Conservation (phyloP, 2,113 vertebrate species). For the Melanostigma gelatinosum region DNA sequence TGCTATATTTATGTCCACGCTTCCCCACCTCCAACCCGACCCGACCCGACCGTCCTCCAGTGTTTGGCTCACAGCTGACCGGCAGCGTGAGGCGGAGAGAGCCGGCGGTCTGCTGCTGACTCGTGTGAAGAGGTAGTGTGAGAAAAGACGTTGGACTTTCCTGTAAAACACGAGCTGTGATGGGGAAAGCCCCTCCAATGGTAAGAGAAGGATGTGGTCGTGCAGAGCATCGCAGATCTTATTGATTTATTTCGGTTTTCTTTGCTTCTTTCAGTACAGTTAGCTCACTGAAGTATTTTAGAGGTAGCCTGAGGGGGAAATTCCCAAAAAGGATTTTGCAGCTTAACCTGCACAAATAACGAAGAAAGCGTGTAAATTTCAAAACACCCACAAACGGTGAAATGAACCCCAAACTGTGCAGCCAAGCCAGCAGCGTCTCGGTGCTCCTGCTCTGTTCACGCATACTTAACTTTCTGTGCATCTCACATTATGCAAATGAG, state of each 20-base stretch:
- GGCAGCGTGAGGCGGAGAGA: conserved; percentile 14
- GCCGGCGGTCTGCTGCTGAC: conserved; percentile 5
- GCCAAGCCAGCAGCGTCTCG: neutral
- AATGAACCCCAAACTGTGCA: neutral
- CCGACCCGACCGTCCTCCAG: conserved; percentile 1
- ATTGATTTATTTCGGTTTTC: neutral
- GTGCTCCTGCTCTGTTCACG: too few relatives aligned
- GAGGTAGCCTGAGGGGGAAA: neutral
- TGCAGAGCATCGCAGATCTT: neutral
- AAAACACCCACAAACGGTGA: neutral
- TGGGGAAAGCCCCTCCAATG: too few relatives aligned
- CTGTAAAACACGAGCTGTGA: neutral
- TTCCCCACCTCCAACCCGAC: conserved; percentile 3
- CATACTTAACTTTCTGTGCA: too few relatives aligned
- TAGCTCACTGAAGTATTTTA: neutral
- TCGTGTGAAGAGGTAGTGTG: neutral
- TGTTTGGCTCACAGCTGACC: conserved; percentile 59
- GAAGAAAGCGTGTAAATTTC: too few relatives aligned
- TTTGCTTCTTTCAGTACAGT: neutral
- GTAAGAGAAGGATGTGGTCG: neutral
- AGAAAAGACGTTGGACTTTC: neutral
- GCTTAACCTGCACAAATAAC: too few relatives aligned
- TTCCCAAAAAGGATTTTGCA: too few relatives aligned
- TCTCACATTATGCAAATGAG: too few relatives aligned
- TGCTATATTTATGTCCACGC: conserved; percentile 73